Conservation (phyloP, 2,113 vertebrate genomes). For the Phycodurus eques region DNA sequence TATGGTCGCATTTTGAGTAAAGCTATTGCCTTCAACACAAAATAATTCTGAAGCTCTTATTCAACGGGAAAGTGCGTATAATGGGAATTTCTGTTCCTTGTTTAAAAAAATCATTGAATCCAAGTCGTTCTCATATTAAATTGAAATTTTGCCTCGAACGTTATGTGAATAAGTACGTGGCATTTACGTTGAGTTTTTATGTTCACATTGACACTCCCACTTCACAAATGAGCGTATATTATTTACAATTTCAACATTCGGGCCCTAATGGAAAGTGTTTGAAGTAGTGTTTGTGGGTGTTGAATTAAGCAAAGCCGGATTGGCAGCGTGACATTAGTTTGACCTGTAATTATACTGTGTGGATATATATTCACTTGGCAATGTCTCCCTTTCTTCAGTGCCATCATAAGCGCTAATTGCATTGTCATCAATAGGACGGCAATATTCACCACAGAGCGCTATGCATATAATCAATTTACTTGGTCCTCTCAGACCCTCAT, state of each 20-base stretch:
- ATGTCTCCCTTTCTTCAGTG: not conserved
- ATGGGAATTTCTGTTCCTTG: not conserved
- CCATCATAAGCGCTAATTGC: not conserved
- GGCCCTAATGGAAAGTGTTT: not conserved
- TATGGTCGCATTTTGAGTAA: no score
- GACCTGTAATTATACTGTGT: not conserved
- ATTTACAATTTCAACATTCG: not conserved
- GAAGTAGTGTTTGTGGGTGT: not conserved
- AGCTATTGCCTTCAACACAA: no score
- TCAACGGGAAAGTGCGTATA: not conserved
- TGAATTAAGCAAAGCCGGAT: not conserved
- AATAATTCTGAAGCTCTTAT: no score
- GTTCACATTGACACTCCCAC: not conserved
- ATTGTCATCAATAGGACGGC: not conserved
- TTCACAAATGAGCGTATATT: not conserved
- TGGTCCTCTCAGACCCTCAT: not conserved
- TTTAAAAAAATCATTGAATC: no score
- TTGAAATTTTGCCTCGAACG: not conserved
- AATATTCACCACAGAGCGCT: not conserved
- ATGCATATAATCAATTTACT: slow-evolving; percentile 4
- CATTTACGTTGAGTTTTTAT: not conserved
- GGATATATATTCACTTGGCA: not conserved
- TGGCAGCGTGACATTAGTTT: not conserved
- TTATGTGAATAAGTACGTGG: not conserved
- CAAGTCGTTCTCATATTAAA: not conserved